These are phyloP conservation scores for Amazona guildingii DNA, from an alignment of 2,113 vertebrate genomes.

Conservation along the genomic window DNA sequence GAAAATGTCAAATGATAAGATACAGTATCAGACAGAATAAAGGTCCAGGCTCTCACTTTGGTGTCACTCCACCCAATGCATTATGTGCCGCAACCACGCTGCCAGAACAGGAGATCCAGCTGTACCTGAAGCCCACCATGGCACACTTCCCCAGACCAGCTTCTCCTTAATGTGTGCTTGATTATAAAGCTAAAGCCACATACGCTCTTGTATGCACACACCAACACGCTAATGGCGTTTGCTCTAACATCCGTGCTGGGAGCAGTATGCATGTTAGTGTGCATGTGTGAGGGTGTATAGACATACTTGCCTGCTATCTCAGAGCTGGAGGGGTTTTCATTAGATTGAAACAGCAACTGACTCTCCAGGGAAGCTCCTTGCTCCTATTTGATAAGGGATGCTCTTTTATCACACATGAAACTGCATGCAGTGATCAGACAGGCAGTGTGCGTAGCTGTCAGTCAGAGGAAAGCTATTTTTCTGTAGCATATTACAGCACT, in stretches of 20 bases:
- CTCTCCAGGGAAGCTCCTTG: slow-evolving; percentile 68
- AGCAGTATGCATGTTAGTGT: background rate
- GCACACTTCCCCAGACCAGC: background rate
- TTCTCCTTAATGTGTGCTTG: background rate
- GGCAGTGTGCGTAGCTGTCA: slow-evolving; percentile 3
- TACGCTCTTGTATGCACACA: background rate
- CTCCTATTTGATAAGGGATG: slow-evolving; percentile 76
- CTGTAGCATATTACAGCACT: background rate
- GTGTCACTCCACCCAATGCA: background rate
- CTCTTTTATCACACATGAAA: slow-evolving; percentile 68
- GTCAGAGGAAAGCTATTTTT: background rate
- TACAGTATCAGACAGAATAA: background rate
- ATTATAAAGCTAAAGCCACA: background rate
- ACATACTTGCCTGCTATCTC: background rate
- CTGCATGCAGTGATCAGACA: slow-evolving; percentile 51
- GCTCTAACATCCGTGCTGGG: background rate
- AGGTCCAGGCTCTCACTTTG: background rate
- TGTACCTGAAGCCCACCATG: background rate
- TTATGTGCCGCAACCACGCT: background rate
- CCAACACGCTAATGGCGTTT: background rate
- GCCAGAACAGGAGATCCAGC: background rate
- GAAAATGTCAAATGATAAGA: background rate
- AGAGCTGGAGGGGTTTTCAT: slow-evolving; percentile 58
- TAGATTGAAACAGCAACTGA: slow-evolving; percentile 65
- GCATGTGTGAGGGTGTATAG: background rate